These are phyloP conservation scores for Sebastes alutus DNA, from an alignment of 2,797 vertebrate species.

Conservation along the genomic window DNA sequence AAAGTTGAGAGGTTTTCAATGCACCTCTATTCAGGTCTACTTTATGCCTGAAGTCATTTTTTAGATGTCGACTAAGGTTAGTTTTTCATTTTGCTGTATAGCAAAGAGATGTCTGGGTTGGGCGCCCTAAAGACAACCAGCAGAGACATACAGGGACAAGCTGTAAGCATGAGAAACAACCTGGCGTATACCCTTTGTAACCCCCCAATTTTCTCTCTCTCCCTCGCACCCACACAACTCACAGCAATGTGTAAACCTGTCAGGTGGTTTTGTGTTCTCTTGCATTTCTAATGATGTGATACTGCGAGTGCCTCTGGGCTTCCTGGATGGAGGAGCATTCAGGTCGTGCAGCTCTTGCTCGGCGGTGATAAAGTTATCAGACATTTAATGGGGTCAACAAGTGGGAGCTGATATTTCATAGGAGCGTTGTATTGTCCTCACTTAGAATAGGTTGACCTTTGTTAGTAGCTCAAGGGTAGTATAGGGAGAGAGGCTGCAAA, in stretches of 20 bases:
- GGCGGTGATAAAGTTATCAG: slow-evolving; percentile 58
- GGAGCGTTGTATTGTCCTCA: slow-evolving; percentile 22
- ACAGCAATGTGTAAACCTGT: slow-evolving; percentile 57
- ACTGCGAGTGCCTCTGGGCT: slow-evolving; percentile 31
- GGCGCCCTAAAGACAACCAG: not conserved
- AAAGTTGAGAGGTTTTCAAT: slow-evolving; percentile 47
- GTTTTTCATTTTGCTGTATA: slow-evolving; percentile 33
- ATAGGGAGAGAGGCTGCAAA: not conserved
- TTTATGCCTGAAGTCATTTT: slow-evolving; percentile 46
- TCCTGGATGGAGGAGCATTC: slow-evolving; percentile 32
- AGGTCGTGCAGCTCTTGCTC: slow-evolving; percentile 25
- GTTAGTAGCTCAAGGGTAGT: slow-evolving; percentile 29
- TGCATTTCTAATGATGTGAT: slow-evolving; percentile 53
- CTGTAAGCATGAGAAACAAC: slow-evolving; percentile 45
- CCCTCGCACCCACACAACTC: not conserved
- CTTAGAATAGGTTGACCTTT: slow-evolving; percentile 51
- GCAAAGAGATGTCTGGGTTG: not conserved
- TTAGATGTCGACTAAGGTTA: slow-evolving; percentile 4
- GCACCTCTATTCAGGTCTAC: slow-evolving; percentile 12
- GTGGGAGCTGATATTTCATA: slow-evolving; percentile 42
- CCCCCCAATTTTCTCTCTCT: not conserved
- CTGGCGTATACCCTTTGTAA: slow-evolving; percentile 12
- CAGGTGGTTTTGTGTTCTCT: slow-evolving; percentile 41
- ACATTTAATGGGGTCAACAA: slow-evolving; percentile 63
- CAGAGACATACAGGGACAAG: not conserved